Percentiles rank a stretch among this genome's conserved stretches.
These are phyloP conservation scores for Calypte anna DNA, from an alignment of 2,113 vertebrate species.

Conservation along the genomic window DNA sequence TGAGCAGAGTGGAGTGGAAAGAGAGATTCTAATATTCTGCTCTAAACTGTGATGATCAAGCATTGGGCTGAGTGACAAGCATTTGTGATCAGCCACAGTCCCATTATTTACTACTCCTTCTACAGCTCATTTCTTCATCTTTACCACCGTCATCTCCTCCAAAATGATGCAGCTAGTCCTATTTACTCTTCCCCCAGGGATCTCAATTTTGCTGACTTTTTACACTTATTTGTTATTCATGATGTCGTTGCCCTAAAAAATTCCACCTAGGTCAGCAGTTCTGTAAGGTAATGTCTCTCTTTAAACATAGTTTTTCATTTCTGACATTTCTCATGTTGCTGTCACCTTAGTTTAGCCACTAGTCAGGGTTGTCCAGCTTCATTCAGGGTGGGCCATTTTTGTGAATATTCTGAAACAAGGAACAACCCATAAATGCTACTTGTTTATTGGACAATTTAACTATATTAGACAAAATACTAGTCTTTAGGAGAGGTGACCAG, in stretches of 20 bases:
- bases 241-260: background rate
- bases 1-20: background rate
- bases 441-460: background rate
- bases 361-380: background rate
- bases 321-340: background rate
- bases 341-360: background rate
- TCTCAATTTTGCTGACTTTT: conserved; percentile 3
- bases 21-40: background rate
- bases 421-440: background rate
- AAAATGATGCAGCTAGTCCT: background rate
- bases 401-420: background rate
- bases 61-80: rapidly evolving
- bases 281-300: background rate
- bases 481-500: background rate
- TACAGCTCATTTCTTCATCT: background rate
- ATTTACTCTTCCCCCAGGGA: background rate
- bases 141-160: background rate
- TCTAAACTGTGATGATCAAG: background rate
- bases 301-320: background rate
- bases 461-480: background rate
- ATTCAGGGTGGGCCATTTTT: background rate
- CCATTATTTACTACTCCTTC: background rate
- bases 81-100: background rate
- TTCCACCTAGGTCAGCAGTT: conserved; percentile 29
- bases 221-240: conserved; percentile 25